Percentiles rank a stretch among this genome's conserved stretches.
phyloP scores from a whole-genome alignment of 2,113 vertebrate species.

The Hucho hucho region DNA sequence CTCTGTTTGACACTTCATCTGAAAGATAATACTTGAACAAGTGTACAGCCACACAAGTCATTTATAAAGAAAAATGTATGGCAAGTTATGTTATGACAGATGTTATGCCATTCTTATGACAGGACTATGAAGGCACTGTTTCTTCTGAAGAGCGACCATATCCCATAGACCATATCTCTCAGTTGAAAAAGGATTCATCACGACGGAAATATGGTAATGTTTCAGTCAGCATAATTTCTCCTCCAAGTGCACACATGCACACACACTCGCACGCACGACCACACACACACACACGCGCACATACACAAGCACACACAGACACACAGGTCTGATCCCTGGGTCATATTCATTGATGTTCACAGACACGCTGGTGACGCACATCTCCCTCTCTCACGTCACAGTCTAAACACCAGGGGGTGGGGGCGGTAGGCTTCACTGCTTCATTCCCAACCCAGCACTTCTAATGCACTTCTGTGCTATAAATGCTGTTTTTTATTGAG shows the following conservation, averaged over 20 bases:
- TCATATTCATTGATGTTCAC: neutral
- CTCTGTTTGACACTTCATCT: no score
- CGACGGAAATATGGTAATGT: neutral
- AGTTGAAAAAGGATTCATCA: conserved; percentile 7
- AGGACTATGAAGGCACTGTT: neutral
- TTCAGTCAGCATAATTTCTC: neutral
- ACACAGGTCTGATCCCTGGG: conserved; percentile 3
- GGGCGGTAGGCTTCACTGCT: no score
- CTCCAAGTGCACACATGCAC: neutral
- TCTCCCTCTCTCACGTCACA: neutral
- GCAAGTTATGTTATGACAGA: neutral
- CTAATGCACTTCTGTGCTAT: no score
- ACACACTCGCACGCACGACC: neutral
- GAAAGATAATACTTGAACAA: no score
- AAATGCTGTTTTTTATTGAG: no score
- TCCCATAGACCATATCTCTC: no score
- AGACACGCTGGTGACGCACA: neutral
- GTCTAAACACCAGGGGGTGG: neutral
- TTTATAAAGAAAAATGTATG: neutral
- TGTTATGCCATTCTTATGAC: neutral
- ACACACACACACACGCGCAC: neutral
- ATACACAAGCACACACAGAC: conserved; percentile 7
- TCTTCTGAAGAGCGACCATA: conserved; percentile 11
- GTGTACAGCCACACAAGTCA: no score
- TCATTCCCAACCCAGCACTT: no score